Conservation (phyloP, 2,113 vertebrate genomes). For the Rhinogobius similis region DNA sequence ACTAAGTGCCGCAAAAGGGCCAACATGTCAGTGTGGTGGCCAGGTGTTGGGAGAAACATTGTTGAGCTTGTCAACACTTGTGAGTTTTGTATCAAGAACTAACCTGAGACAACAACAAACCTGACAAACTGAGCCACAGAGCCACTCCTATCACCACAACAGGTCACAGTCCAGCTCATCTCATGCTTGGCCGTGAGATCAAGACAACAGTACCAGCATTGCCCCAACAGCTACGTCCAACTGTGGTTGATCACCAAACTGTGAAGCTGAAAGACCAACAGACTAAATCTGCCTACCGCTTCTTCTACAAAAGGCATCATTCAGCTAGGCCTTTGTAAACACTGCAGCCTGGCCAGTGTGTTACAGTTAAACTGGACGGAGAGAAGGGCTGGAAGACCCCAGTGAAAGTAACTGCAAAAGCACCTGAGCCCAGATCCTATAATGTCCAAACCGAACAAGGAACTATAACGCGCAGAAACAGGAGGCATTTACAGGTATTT, state of each 20-base stretch:
- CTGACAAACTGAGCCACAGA: not conserved
- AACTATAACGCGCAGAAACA: not conserved
- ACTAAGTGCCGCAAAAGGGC: not conserved
- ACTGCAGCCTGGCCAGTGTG: not conserved
- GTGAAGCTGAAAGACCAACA: not conserved
- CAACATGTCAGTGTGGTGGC: slow-evolving; percentile 1
- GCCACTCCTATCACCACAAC: not conserved
- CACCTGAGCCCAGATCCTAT: not conserved
- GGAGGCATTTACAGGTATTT: too few relatives aligned
- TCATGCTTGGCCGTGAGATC: not conserved
- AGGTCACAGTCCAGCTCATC: not conserved
- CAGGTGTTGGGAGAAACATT: not conserved
- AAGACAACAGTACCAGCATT: not conserved
- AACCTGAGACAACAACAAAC: too few relatives aligned
- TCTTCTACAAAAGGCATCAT: slow-evolving; percentile 1
- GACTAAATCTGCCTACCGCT: not conserved
- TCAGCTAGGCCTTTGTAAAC: not conserved
- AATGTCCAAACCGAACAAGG: not conserved
- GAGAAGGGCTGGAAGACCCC: not conserved
- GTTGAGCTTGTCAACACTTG: not conserved
- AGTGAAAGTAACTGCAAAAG: not conserved
- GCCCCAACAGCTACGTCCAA: not conserved
- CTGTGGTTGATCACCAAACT: not conserved
- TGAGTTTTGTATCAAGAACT: too few relatives aligned
- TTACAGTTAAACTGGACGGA: not conserved